Conservation (phyloP, 2,113 vertebrate species). For the Noturus placidus region DNA sequence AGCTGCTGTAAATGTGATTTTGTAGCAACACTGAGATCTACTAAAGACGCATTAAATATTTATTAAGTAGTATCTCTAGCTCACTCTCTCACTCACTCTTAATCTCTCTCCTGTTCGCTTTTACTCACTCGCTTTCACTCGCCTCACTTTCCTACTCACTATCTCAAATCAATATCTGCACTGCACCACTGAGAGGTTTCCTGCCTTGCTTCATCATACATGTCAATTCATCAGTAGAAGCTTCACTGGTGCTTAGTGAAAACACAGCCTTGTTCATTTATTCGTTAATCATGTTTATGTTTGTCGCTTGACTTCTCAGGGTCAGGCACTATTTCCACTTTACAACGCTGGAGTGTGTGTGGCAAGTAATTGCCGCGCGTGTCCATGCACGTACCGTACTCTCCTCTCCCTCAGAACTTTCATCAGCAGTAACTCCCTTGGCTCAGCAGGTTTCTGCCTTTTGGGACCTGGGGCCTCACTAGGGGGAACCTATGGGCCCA, state of each 20-base stretch:
- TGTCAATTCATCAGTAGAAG: background rate
- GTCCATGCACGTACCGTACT: slow-evolving; percentile 78
- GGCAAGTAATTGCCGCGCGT: slow-evolving; percentile 80
- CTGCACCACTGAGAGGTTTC: slow-evolving; percentile 33
- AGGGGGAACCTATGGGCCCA: slow-evolving; percentile 79
- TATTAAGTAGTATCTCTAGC: background rate
- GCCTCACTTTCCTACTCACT: slow-evolving; percentile 6
- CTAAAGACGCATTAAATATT: slow-evolving; percentile 19
- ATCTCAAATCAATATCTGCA: slow-evolving; percentile 40
- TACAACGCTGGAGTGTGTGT: slow-evolving; percentile 80
- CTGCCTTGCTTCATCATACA: slow-evolving; percentile 14
- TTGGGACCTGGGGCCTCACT: slow-evolving; percentile 76
- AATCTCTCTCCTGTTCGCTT: background rate
- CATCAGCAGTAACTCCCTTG: slow-evolving; percentile 82
- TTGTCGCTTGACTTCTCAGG: slow-evolving; percentile 60
- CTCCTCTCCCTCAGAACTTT: slow-evolving; percentile 82
- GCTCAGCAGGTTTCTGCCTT: slow-evolving; percentile 82
- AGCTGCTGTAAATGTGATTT: background rate
- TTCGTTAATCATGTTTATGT: background rate
- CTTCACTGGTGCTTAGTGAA: background rate
- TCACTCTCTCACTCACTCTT: slow-evolving; percentile 11
- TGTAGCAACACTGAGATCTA: background rate
- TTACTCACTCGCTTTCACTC: slow-evolving; percentile 1
- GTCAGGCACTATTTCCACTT: slow-evolving; percentile 80
- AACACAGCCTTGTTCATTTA: background rate